Evolutionary conservation across 2,888 invertebrate species (phyloP).

Genomic region (Amiota communis): DNA sequence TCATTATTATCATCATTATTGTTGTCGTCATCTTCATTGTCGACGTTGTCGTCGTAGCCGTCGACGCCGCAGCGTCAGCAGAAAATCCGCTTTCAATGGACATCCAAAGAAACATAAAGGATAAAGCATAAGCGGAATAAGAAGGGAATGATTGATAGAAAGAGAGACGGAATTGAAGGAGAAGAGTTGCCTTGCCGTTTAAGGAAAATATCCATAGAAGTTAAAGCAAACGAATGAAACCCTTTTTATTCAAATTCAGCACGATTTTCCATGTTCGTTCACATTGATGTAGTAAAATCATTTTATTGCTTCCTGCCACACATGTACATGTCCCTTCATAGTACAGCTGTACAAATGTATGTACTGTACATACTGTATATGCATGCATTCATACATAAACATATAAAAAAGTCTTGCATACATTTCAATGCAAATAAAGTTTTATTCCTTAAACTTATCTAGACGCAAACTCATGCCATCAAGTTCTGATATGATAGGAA

Average conservation of each 20-base stretch:
- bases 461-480: no score
- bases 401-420: background rate
- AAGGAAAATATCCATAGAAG: background rate
- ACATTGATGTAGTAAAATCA: slow-evolving; percentile 64
- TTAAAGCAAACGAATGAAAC: background rate
- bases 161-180: background rate
- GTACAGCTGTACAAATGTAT: no score
- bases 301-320: slow-evolving; percentile 59
- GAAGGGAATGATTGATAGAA: background rate
- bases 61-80: slow-evolving; percentile 14
- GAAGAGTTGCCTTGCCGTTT: background rate
- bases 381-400: background rate
- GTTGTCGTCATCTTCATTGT: slow-evolving; percentile 22
- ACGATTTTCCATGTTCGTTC: slow-evolving; percentile 50
- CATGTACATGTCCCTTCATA: background rate
- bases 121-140: background rate
- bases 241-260: slow-evolving; percentile 63
- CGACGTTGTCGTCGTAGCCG: slow-evolving; percentile 15
- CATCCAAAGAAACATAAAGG: background rate
- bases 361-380: background rate
- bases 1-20: slow-evolving; percentile 32
- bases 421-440: slow-evolving; percentile 23
- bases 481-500: no score
- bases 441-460: background rate
- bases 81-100: slow-evolving; percentile 21